Conservation (phyloP, 2,113 vertebrate genomes). For the Gavialis gangeticus region DNA sequence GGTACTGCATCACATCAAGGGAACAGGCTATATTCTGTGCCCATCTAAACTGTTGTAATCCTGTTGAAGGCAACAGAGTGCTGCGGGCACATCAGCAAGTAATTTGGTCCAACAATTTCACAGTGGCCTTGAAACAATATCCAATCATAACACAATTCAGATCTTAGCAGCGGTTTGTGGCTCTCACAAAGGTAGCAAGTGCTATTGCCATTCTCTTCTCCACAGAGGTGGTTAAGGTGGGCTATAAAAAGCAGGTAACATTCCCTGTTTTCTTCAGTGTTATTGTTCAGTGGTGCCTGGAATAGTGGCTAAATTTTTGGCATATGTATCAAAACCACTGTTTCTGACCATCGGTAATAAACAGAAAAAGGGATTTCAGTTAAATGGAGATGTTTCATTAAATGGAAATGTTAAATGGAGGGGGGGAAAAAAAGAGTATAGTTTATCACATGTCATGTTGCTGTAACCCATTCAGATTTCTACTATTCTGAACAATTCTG, state of each 20-base stretch:
- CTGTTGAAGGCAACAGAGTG: neutral
- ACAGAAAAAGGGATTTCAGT: too few relatives aligned
- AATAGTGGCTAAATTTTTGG: neutral
- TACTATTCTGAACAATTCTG: neutral
- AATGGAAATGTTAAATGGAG: too few relatives aligned
- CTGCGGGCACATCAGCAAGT: neutral
- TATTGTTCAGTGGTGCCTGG: neutral
- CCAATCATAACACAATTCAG: neutral
- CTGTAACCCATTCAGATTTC: neutral
- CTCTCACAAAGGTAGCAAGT: neutral
- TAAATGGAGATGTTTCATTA: too few relatives aligned
- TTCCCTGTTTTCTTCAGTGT: neutral
- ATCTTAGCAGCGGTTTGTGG: neutral
- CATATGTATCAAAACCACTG: neutral
- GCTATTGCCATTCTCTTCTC: neutral
- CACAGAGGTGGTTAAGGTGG: neutral
- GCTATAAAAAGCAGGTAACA: neutral
- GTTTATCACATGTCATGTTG: neutral
- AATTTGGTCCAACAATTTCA: neutral
- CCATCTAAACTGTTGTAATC: too few relatives aligned
- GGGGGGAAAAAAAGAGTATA: rapidly evolving
- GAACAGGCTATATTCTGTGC: neutral
- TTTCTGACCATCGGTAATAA: too few relatives aligned
- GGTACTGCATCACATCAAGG: too few relatives aligned
- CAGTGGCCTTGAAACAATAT: neutral